Conservation (phyloP, 2,888 invertebrate genomes). For the Eupelmus urozonus region DNA sequence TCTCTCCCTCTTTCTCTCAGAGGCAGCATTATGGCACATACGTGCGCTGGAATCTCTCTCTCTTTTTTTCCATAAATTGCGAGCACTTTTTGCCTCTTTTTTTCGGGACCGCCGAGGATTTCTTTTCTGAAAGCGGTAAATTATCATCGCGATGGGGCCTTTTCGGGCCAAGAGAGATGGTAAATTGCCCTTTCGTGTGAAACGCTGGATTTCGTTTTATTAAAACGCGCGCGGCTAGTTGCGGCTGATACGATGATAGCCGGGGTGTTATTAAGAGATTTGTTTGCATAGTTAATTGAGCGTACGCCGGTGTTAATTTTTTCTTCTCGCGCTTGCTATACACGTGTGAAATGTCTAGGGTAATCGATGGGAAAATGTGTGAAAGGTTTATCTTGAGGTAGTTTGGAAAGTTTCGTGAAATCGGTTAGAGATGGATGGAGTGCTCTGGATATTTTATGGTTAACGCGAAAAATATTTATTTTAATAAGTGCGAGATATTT, state of each 20-base stretch:
- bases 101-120: not conserved
- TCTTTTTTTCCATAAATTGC: conserved; percentile 39
- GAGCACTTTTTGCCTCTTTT: conserved; percentile 13
- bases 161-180: conserved; percentile 16
- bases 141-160: conserved; percentile 32
- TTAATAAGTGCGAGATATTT: too few relatives aligned
- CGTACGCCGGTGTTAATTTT: not conserved
- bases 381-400: too few relatives aligned
- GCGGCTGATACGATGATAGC: conserved; percentile 19
- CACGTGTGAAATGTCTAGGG: too few relatives aligned
- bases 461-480: too few relatives aligned
- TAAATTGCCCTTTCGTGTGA: conserved; percentile 33
- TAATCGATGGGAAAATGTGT: too few relatives aligned
- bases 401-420: too few relatives aligned
- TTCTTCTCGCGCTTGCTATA: not conserved
- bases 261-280: conserved; percentile 28
- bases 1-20: not conserved
- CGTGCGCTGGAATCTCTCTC: conserved; percentile 4
- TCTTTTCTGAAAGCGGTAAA: conserved; percentile 25
- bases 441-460: too few relatives aligned
- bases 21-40: conserved; percentile 27
- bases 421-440: too few relatives aligned
- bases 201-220: conserved; percentile 5
- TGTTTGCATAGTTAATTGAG: conserved; percentile 34
- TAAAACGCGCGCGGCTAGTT: not conserved